Percentiles rank a stretch among this genome's conserved stretches.
Conservation (phyloP, 2,113 vertebrate genomes). For the Semicossyphus pulcher region DNA sequence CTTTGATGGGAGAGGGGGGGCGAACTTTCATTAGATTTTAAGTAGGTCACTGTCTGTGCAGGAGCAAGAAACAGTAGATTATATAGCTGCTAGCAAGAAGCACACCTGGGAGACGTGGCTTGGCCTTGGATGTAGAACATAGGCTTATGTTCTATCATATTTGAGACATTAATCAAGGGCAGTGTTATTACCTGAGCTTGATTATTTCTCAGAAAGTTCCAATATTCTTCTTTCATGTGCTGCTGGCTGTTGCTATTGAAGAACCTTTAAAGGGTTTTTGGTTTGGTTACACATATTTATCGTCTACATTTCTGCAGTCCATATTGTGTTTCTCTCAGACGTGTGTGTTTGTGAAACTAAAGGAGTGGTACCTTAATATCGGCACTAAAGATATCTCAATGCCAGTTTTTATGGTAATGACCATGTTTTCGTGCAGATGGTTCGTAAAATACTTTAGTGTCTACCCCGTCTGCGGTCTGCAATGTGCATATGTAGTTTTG, state of each 20-base stretch:
- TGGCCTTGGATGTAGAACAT: conserved; percentile 30
- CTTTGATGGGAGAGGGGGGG: conserved; percentile 39
- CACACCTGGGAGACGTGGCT: conserved; percentile 32
- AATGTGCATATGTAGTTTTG: background rate
- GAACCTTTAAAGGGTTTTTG: background rate
- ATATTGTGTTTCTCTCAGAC: background rate
- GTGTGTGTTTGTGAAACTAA: background rate
- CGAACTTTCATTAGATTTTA: conserved; percentile 62
- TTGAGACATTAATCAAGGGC: conserved; percentile 30
- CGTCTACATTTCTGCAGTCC: background rate
- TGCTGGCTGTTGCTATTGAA: background rate
- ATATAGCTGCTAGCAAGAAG: conserved; percentile 36
- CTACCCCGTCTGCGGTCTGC: background rate
- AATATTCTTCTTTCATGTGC: background rate
- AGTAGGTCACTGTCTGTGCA: conserved; percentile 69
- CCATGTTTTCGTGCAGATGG: conserved; percentile 24
- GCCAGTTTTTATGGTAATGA: background rate
- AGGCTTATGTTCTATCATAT: conserved; percentile 21
- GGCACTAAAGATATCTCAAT: background rate
- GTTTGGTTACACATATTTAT: background rate
- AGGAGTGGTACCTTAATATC: background rate
- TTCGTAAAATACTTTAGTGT: conserved; percentile 1
- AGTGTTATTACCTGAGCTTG: conserved; percentile 8
- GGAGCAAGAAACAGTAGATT: conserved; percentile 46
- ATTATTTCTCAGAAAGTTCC: background rate